Percentiles rank a stretch among this genome's conserved stretches.
Evolutionary conservation across 2,113 vertebrate genomes (phyloP).

Genomic region (Caracal caracal): DNA sequence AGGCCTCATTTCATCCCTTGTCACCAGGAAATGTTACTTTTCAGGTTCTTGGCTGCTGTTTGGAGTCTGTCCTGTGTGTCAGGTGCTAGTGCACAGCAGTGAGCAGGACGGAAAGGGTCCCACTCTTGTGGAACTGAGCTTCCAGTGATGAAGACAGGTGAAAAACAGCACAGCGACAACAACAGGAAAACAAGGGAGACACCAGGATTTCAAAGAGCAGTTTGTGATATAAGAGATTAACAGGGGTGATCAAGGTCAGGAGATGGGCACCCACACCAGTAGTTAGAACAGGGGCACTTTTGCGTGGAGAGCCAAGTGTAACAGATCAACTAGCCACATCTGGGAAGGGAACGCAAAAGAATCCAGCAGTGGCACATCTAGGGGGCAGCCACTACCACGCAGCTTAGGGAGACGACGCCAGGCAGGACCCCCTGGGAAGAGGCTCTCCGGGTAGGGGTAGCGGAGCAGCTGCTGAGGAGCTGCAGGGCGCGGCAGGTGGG

Average conservation of each 20-base stretch:
- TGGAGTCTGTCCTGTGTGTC: neutral
- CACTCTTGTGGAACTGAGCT: neutral
- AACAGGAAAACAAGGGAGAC: neutral
- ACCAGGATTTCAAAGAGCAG: neutral
- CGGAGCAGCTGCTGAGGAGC: neutral
- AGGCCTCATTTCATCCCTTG: neutral
- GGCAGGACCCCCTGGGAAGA: neutral
- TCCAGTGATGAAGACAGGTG: neutral
- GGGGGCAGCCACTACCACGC: no score
- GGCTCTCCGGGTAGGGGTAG: no score
- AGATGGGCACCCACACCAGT: neutral
- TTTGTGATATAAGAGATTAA: neutral
- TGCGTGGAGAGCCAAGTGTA: no score
- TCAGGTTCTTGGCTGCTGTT: neutral
- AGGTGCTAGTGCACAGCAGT: neutral
- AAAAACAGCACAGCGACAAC: neutral
- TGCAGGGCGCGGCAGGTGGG: neutral
- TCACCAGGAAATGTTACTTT: neutral
- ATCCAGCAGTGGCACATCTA: accelerated
- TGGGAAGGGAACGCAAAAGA: neutral
- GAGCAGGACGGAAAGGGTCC: neutral
- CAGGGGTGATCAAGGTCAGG: neutral
- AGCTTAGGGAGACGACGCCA: neutral
- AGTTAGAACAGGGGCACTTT: neutral
- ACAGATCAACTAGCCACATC: neutral